Evolutionary conservation across 1,140 invertebrate genomes (phyloP), one percentile per base, ranked within the genome.

Genomic region (Nephotettix cincticeps): DNA sequence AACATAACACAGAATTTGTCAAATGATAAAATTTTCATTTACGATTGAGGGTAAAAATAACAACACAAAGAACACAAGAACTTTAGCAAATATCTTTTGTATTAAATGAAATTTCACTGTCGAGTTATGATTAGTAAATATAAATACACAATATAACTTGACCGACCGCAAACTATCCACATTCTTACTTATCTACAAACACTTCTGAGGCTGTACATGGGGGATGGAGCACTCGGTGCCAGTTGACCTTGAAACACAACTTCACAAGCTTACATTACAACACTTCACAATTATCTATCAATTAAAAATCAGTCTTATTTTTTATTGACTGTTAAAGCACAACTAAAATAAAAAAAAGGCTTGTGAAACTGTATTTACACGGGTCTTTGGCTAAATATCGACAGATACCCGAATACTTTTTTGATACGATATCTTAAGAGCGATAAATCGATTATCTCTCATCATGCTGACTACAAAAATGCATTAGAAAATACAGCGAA

Each of bases 401-500:
- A 56, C 21, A 28, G n/a, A 54, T 19, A 69, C 25, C 47, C 45
- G 30, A 69, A 43, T 47, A 68, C 27, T 68, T 68, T 43, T 29
- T 54, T 56, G 19, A 6, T 43, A 25, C 19, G 23, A 45, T 67
- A 65, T 30, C 43, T n/a, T 32, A 25, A 45, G 64, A 67, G 32
- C 30, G 64, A 67, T 67, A 68, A 28, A 45, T 40, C 32, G 27
- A 36, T n/a, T 36, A 36, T 47, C n/a, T 27, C n/a, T 58, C 30
- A 3, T 68, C 40, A 54, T 56, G 32, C 67, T 25, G 29, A 68
- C 67, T 47, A 43, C 45, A 69, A 69, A 69, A 69, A 58, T 67
- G 67, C 67, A 69, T 69, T 69, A 69, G 67, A 69, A 69, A 69
- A 69, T 69, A 69, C 67, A 30, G 67, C 64, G 25, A 69, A 69